Evolutionary conservation across 2,888 invertebrate genomes (phyloP), one percentile per base, ranked within the genome.

Genomic region (Dynastes tityus): DNA sequence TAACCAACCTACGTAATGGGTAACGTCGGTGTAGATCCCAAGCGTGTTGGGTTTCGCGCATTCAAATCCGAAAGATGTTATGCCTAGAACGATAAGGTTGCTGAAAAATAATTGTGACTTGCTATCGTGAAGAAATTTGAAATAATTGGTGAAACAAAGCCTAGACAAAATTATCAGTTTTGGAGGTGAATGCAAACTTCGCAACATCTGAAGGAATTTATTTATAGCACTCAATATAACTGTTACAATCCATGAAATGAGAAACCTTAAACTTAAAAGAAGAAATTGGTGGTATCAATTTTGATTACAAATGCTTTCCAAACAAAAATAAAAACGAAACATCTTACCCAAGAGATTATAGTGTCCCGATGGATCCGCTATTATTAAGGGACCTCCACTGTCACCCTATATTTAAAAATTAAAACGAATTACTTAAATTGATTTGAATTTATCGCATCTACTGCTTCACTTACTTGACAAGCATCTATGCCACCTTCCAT

Each of bases 11-110:
- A 91, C 85, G 84, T 90, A 92, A 81, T 90, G 85, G 78, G 91
- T 91, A n/a, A 92, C 91, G 84, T 92, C 91, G 0, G 92, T 92
- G 83, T 92, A 92, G 16, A 93, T 89, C 16, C 92, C 92, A 87
- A 90, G 81, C 85, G 87, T 89, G 70, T 90, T 90, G 4, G 91
- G 91, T 82, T 91, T 88, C 11, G 92, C 93, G 85, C 93, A 93
- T 77, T 92, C 92, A 79, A 92, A 92, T 16, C 93, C 93, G 91
- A 93, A 93, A 0, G 93, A 93, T 0, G 93, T 92, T 11, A 93
- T 85, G 70, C 93, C 93, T 93, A 45, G 8, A 8, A 45, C 8
- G 11, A 45, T 45, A 11, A 45, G 2, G 8, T 45, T 40, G 40
- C 1, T 40, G 40, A 40, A 40, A 40, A 40, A 6, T 8, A 40